Base-by-base conservation (phyloP, 2,888 invertebrate species). In the Leucophenga montana region DNA sequence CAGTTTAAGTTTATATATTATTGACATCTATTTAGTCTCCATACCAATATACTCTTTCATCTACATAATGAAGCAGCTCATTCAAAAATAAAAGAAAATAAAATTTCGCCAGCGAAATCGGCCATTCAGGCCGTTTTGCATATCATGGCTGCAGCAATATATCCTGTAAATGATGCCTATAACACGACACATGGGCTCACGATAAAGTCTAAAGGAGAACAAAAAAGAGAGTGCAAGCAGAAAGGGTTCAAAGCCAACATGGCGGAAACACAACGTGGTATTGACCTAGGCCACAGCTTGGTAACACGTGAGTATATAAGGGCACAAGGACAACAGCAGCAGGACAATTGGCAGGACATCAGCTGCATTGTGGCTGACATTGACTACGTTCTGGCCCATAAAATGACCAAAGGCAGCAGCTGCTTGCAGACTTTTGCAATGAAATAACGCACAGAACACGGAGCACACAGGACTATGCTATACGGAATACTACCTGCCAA, bases 261-360 rank as follows among this genome's bases (percentile, higher is more conserved):
- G 39, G 39, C 61, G 61, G 39, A 39, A 61, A 61, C 61, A 20
- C 39, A 61, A 39, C 57, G 57, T 27, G 57, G 57, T 57, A 39
- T 61, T 61, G 20, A 61, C 61, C 39, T 61, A 61, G 61, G 61
- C 61, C 61, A 61, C 61, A 61, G 16, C 39, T 39, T 16, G 44
- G 18, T 8, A 39, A 22, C 61, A n/a, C 16, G 31, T 9, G 16
- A 33, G 11, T 13, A 54, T 20, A 54, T 18, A 54, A 20, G 22
- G 54, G 22, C 22, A 20, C 54, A 54, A 18, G 9, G 54, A 20
- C 54, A 61, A 20, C 39, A 39, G 9, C 61, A 20, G 27, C 56
- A 20, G 56, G 22, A 22, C 22, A 56, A 56, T 56, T 56, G 56
- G 56, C 56, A 56, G 27, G 4, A 56, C 56, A 56, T 56, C 56